Base-by-base conservation (phyloP, 2,113 vertebrate genomes). In the Heterotis niloticus region DNA sequence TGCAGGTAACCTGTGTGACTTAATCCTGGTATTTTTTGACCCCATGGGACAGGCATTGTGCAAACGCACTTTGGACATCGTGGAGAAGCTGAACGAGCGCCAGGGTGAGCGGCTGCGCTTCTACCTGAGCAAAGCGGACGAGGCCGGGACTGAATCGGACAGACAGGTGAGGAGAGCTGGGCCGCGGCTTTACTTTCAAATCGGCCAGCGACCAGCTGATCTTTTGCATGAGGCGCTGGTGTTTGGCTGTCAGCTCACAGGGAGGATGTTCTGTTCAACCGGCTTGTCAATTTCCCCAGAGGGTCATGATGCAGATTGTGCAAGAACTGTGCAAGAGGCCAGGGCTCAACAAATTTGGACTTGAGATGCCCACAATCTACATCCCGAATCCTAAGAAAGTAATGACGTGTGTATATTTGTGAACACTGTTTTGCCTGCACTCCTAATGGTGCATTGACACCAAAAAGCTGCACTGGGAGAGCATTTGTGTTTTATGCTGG, bases 251-350 rank as follows among this genome's bases (percentile, higher is more conserved):
- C 29, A 13, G 5, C 24, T 60, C 13, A 13, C 34, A 44, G 7
- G 34, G 34, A 7, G 3, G 34, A 44, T 44, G 14, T 18, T 29
- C 76, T 67, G 60, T 7, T 77, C 14, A 44, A 44, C 34, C 34
- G 34, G 7, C 34, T 44, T 44, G 34, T 83, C 56, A 66, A n/a
- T 18, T 23, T n/a, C 44, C 78, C 68, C 85, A 94, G 94, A 88
- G 93, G 76, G 93, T 94, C 10, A 91, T 95, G 92, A 95, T 95
- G 93, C 94, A 95, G 88, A 94, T 94, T 9, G 94, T 95, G 13
- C 93, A 95, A 85, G 94, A 94, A 83, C 87, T 95, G 76, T 94
- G 93, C 80, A 95, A 95, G 83, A 86, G 93, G 24, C 93, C 93
- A 0, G 93, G 94, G 13, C 91, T 95, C 44, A 94, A 94, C 86